Base-by-base conservation (phyloP, 2,113 vertebrate genomes). In the Salvator merianae region DNA sequence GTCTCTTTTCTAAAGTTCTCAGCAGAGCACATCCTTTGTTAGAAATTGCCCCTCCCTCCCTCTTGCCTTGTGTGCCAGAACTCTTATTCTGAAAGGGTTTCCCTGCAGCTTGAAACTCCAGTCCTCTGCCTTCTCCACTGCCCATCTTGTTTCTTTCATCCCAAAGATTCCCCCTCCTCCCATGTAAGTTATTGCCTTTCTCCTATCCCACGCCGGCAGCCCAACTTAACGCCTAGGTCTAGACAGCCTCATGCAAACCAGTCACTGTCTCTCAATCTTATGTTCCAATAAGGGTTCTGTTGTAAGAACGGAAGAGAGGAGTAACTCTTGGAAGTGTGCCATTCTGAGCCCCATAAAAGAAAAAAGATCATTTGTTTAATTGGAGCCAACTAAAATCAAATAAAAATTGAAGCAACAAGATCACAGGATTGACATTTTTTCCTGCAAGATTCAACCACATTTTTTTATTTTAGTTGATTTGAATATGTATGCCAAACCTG, bases 81-180 rank as follows among this genome's bases (percentile, higher is more conserved):
- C 88, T 92, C 82, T 92, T 93, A 93, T 90, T 91, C 26, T 92
- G 93, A 92, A 90, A 90, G 62, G 85, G 87, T 71, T 73, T 65
- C 81, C 0, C 16, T 3, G 77, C 50, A 3, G 32, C 66, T 62
- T 66, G n/a, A 2, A 59, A 9, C 76, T 81, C 36, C 82, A 3
- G 20, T 12, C 38, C 16, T 65, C 65, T 75, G 10, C 76, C 55
- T 28, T 59, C 36, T n/a, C 2, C 28, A 40, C 53, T 72, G 32
- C 63, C 32, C 36, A 43, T 4, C 63, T 47, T 14, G 7, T 4
- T 2, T 24, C 3, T 50, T 20, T 28, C 32, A 59, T 76, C 38
- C 65, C 22, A 66, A 47, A 76, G 22, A 75, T 10, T 26, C 5
- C n/a, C 68, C 18, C 4, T 63, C 12, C 4, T 18, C 28, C 12